These are phyloP conservation scores for Zaprionus vittiger DNA, from an alignment of 1,140 invertebrate genomes.

Conservation along the genomic window DNA sequence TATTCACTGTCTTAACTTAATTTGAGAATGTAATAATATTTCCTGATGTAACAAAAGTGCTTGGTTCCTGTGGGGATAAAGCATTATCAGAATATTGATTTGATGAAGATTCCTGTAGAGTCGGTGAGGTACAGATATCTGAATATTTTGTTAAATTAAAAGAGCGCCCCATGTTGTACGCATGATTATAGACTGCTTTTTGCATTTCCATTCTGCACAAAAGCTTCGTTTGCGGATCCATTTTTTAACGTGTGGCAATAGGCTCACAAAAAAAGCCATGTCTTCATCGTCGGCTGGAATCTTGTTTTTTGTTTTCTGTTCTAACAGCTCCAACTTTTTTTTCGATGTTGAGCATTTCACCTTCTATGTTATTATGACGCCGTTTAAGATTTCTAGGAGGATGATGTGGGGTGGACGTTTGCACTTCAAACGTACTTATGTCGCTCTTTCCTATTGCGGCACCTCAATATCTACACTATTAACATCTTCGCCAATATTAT, in stretches of 20 bases:
- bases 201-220: conserved; percentile 18
- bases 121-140: conserved; percentile 24
- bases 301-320: neutral
- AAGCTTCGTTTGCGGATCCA: conserved; percentile 24
- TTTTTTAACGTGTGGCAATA: conserved; percentile 12
- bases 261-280: conserved; percentile 25
- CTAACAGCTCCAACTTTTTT: neutral
- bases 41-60: conserved; percentile 3
- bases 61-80: conserved; percentile 18
- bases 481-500: conserved; percentile 14
- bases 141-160: conserved; percentile 15
- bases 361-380: conserved; percentile 19
- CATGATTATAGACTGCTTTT: neutral
- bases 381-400: conserved; percentile 10
- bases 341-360: conserved; percentile 20
- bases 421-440: neutral
- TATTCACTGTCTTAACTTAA: too few species aligned
- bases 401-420: neutral
- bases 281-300: conserved; percentile 15
- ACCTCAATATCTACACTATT: neutral
- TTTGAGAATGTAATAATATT: conserved; percentile 1
- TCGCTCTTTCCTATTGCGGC: conserved; percentile 14
- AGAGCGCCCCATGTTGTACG: conserved; percentile 2
- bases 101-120: conserved; percentile 27
- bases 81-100: conserved; percentile 30